Percentiles rank a stretch among this genome's conserved stretches.
Evolutionary conservation across 2,888 invertebrate genomes (phyloP).

Genomic region (Agrochola circellaris): DNA sequence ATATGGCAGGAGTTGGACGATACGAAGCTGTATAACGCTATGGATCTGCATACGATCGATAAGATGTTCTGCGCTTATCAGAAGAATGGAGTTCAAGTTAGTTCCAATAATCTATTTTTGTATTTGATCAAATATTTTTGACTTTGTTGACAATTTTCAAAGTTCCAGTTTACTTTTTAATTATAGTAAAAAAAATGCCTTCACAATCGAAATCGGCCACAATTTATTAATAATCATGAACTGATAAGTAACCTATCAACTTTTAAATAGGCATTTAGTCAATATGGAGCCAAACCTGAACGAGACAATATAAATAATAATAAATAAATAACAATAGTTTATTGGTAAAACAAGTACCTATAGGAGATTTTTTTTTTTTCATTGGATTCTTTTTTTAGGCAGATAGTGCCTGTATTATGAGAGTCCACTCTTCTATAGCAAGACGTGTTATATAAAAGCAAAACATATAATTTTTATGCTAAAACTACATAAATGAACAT

Average conservation of each 20-base stretch:
- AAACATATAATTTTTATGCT: no score
- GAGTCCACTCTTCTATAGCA: no score
- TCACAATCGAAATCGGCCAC: background rate
- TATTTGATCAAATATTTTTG: background rate
- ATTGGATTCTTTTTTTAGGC: no score
- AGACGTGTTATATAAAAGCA: no score
- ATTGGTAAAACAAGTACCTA: no score
- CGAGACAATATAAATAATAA: no score
- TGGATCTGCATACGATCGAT: slow-evolving; percentile 98
- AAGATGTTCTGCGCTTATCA: slow-evolving; percentile 98
- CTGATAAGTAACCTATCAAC: background rate
- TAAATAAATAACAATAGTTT: no score
- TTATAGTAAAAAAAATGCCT: background rate
- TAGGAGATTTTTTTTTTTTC: no score
- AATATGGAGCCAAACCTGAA: background rate
- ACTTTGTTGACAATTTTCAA: background rate
- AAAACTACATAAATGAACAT: no score
- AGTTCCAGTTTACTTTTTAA: background rate
- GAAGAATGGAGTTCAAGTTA: slow-evolving; percentile 95
- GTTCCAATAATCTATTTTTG: slow-evolving; percentile 5
- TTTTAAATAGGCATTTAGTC: background rate
- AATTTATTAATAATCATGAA: background rate
- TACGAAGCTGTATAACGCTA: slow-evolving; percentile 96
- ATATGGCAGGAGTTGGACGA: slow-evolving; percentile 99
- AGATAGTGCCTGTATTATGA: no score